Base-by-base conservation (phyloP, 2,797 vertebrate genomes). In the Bovichtus variegatus region DNA sequence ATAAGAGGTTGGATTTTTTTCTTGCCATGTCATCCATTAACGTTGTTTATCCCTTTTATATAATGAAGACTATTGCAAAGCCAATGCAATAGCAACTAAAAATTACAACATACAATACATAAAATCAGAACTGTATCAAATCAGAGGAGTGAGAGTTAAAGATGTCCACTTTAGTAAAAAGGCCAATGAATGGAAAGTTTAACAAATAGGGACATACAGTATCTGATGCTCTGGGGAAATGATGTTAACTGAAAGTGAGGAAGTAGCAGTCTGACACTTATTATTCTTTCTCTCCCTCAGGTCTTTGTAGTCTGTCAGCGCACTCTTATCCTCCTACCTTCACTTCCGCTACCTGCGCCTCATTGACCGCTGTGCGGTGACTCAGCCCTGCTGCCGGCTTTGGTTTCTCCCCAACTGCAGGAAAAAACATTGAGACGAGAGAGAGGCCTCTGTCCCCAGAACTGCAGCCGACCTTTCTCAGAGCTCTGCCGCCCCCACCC, bases 211-310 rank as follows among this genome's bases (percentile, higher is more conserved):
- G 23, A n/a, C n/a, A 1, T 27, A n/a, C n/a, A n/a, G n/a, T n/a
- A 4, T 61, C 12, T 47, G 49, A 38, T 51, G n/a, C 50, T 59
- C 64, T 5, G 9, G 49, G 46, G 9, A 66, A 61, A 55, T 62
- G 63, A 53, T 79, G 49, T 77, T 62, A 66, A 58, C 53, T 81
- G 54, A 65, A 34, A 72, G 18, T 16, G 16, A 9, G 51, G 62
- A 84, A 83, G 60, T 64, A 53, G 36, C 43, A 51, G 38, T 78
- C 64, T 92, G 78, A 92, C 78, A 44, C 50, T 21, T 63, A 36
- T 47, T 71, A 1, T 71, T 80, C 62, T 86, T 57, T 91, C 29
- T 89, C 57, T 84, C 78, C 76, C 73, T 54, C 75, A 94, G 94
- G 90, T 85, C 82, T 83, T 84, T 88, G 81, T 91, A 90, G 86